A percentile compares a stretch with the other conserved stretches of the same genome.
Conservation (phyloP, 2,888 invertebrate genomes). For the Phorcus lineatus region DNA sequence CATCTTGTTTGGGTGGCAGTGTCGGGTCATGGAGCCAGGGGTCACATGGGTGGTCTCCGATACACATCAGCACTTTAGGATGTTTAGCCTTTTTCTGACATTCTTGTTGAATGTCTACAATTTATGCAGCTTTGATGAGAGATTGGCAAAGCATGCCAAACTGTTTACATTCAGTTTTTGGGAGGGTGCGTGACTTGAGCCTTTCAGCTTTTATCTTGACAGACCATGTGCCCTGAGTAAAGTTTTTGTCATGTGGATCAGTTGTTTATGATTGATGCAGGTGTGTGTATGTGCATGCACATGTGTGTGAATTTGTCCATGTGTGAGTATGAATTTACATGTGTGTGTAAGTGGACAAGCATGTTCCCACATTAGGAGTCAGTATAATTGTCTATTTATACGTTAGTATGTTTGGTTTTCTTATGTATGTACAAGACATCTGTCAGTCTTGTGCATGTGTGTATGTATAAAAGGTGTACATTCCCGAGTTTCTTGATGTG, state of each 20-base stretch:
- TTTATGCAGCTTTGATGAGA: slow-evolving; percentile 1
- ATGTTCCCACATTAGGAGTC: neutral
- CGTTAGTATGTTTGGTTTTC: too few relatives aligned
- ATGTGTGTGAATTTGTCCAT: neutral
- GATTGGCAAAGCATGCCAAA: neutral
- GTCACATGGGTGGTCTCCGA: neutral
- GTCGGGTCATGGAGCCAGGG: neutral
- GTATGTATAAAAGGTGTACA: too few relatives aligned
- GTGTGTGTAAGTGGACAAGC: neutral
- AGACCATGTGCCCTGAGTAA: neutral
- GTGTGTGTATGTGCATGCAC: neutral
- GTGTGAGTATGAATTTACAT: neutral
- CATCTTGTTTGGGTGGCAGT: too few relatives aligned
- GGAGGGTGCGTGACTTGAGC: too few relatives aligned
- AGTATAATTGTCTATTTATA: too few relatives aligned
- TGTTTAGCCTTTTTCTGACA: neutral
- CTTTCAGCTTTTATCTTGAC: too few relatives aligned
- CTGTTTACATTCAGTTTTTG: too few relatives aligned
- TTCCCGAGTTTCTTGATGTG: too few relatives aligned
- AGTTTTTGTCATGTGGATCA: neutral
- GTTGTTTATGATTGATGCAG: neutral
- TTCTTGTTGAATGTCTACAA: neutral
- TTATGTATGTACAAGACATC: too few relatives aligned
- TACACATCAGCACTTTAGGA: neutral
- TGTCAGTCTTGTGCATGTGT: too few relatives aligned